Conservation (phyloP, 2,113 vertebrate genomes). For the Tauraco erythrolophus region DNA sequence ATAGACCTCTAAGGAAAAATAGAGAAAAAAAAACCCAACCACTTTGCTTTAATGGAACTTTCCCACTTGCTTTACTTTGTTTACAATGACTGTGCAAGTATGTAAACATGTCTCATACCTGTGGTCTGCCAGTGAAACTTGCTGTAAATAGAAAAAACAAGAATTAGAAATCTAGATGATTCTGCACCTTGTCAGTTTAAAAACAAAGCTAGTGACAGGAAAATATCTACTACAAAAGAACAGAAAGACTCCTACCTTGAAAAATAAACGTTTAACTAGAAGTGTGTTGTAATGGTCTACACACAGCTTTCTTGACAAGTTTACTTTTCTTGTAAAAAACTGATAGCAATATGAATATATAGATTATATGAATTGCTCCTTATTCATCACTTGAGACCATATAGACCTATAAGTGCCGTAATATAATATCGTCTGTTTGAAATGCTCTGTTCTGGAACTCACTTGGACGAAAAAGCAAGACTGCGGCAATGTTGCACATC, state of each 20-base stretch:
- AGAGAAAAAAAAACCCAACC: fast-evolving
- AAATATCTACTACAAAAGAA: not conserved
- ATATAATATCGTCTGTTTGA: not conserved
- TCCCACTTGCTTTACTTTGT: not conserved
- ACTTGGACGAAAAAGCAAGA: not conserved
- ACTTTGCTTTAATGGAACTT: not conserved
- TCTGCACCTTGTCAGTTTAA: not conserved
- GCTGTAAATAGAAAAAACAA: conserved; percentile 74
- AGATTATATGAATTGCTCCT: not conserved
- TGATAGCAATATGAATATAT: not conserved
- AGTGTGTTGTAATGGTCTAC: not conserved
- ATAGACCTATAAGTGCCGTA: not conserved
- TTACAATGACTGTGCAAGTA: not conserved
- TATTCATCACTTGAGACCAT: not conserved
- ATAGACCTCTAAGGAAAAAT: not conserved
- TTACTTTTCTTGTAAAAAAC: not conserved
- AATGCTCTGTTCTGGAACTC: not conserved
- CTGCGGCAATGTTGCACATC: not conserved
- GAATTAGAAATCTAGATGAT: not conserved
- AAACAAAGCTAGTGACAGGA: not conserved
- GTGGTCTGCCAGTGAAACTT: conserved; percentile 77
- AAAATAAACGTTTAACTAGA: not conserved
- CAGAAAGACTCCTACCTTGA: not conserved
- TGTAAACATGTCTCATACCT: conserved; percentile 71
- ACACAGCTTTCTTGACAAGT: not conserved